A percentile compares a stretch with the other conserved stretches of the same genome.
Evolutionary conservation across 2,888 invertebrate genomes (phyloP).

Genomic region (Orchesellides sinensis): DNA sequence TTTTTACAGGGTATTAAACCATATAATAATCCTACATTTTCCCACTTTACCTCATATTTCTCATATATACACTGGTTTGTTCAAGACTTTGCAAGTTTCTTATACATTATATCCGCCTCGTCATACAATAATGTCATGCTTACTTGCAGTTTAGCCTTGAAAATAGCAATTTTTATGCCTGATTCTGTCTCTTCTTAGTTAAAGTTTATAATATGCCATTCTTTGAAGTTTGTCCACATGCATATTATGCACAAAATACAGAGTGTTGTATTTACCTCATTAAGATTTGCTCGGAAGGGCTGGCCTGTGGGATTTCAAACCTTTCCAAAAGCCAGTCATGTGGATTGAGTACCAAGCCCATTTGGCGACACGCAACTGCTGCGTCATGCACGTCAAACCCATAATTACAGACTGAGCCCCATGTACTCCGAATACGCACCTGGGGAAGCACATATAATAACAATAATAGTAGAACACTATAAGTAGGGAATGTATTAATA

Average conservation of each 20-base stretch:
- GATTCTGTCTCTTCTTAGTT: not conserved
- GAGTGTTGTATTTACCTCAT: slow-evolving; percentile 79
- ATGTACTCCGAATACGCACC: slow-evolving; percentile 88
- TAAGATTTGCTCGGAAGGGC: slow-evolving; percentile 86
- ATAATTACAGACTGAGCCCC: slow-evolving; percentile 99
- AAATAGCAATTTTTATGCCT: not conserved
- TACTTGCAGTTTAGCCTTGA: too few relatives aligned
- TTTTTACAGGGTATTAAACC: slow-evolving; percentile 26
- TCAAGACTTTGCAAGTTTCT: not conserved
- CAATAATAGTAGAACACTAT: slow-evolving; percentile 2
- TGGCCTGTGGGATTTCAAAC: slow-evolving; percentile 88
- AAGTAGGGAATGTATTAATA: not conserved
- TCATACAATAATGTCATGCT: slow-evolving; percentile 17
- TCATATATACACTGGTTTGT: too few relatives aligned
- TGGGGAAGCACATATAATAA: slow-evolving; percentile 76
- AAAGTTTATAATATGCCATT: too few relatives aligned
- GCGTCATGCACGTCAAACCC: slow-evolving; percentile 96
- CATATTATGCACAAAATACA: too few relatives aligned
- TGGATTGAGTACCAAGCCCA: slow-evolving; percentile 94
- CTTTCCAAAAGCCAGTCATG: slow-evolving; percentile 92
- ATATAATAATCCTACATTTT: slow-evolving; percentile 41
- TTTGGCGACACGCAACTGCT: slow-evolving; percentile 95
- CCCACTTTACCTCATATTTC: slow-evolving; percentile 5
- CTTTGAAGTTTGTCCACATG: too few relatives aligned
- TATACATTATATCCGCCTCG: not conserved